Conservation (phyloP, 2,113 vertebrate species). For the Otocyon megalotis region DNA sequence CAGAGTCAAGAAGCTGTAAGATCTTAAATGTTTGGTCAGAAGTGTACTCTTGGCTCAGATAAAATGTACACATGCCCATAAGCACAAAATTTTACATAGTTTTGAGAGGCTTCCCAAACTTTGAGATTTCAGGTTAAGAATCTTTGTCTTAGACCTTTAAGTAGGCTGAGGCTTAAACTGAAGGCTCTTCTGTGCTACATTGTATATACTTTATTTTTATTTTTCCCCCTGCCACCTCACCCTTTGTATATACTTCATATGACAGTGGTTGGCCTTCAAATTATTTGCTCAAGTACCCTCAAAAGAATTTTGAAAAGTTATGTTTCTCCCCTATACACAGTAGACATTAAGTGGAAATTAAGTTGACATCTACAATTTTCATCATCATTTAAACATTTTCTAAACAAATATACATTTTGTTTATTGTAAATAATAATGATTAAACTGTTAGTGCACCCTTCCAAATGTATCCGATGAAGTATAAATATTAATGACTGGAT, state of each 20-base stretch:
- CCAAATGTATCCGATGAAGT: neutral
- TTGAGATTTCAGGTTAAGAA: neutral
- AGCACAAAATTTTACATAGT: neutral
- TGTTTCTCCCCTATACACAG: neutral
- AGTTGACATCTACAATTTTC: neutral
- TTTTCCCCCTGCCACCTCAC: too few species aligned
- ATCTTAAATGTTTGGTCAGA: neutral
- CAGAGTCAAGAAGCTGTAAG: neutral
- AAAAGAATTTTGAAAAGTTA: constrained; percentile 47
- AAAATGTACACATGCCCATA: neutral
- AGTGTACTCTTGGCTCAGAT: neutral
- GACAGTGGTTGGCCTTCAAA: neutral
- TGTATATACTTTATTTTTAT: neutral
- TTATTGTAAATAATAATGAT: constrained; percentile 6
- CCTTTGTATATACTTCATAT: neutral
- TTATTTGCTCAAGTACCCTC: neutral
- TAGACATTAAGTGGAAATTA: neutral
- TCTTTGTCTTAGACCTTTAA: constrained; percentile 14
- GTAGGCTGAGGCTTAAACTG: neutral
- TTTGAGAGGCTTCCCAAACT: constrained; percentile 17
- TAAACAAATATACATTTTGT: constrained; percentile 1
- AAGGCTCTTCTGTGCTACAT: neutral
- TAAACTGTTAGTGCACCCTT: neutral
- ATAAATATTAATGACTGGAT: constrained; percentile 19
- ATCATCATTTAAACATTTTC: constrained; percentile 8